Base-by-base conservation (phyloP, 2,888 invertebrate genomes). In the Mythimna pallens region DNA sequence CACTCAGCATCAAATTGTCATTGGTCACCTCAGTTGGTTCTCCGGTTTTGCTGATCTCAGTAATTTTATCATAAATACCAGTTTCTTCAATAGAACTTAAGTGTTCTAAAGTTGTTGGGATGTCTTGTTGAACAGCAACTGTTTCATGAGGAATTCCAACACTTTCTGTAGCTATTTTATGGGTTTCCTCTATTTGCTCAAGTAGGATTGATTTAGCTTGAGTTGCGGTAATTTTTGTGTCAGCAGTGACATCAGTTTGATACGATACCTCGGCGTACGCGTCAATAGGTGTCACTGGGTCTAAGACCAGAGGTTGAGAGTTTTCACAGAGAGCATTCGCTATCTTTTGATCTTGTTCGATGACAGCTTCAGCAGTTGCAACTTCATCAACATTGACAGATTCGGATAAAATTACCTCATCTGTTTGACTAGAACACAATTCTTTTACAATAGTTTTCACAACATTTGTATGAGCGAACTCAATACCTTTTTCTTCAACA, bases 51-150 rank as follows among this genome's bases (percentile, higher is more conserved):
- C 14, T 43, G 0, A 55, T 0, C 12, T 64, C n/a, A 43, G 17
- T 22, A 34, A 5, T 50, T 72, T 34, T 50, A 9, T 1, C 34
- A 54, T 17, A 43, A 55, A 47, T 12, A 14, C 10, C n/a, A 4
- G 34, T 0, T 30, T 36, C 30, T 30, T 63, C 17, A 20, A 78
- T 59, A 3, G 54, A 40, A 22, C n/a, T 17, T 40, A 66, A 10
- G 34, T 66, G 63, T 78, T 78, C 57, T 7, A 73, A n/a, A 40
- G 47, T 50, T 22, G 43, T 2, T 22, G 67, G 14, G 30, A 47
- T 52, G 12, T 63, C 62, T 70, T 72, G 59, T 55, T 67, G 50
- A n/a, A 67, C n/a, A 5, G 78, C 63, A 59, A 61, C 50, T 8
- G 36, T 54, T 55, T 22, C 34, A 12, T 55, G 25, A 6, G 14